A percentile compares a stretch with the other conserved stretches of the same genome.
Evolutionary conservation across 2,888 invertebrate species (phyloP).

Genomic region (Caenorhabditis afra): DNA sequence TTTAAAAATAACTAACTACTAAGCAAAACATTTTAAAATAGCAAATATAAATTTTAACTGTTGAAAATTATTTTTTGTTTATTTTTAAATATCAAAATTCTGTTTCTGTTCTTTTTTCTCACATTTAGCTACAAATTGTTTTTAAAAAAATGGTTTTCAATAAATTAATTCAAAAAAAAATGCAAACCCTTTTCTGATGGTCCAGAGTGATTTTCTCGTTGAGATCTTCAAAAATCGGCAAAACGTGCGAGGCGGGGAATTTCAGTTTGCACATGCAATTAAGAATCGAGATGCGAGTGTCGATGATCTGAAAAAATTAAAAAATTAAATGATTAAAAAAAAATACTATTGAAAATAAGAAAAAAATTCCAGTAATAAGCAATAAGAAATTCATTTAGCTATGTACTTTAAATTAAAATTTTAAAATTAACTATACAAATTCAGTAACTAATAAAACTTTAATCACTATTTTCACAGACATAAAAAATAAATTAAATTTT

Average conservation of each 20-base stretch:
- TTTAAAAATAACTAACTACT: too few relatives aligned
- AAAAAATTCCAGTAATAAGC: too few relatives aligned
- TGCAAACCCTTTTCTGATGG: conserved; percentile 8
- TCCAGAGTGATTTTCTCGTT: background rate
- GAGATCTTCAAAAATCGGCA: conserved; percentile 23
- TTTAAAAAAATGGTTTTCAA: background rate
- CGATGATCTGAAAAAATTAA: conserved; percentile 39
- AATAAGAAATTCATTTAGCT: too few relatives aligned
- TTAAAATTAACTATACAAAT: too few relatives aligned
- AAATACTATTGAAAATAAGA: too few relatives aligned
- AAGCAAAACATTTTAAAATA: background rate
- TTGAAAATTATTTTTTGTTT: too few relatives aligned
- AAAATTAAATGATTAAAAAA: background rate
- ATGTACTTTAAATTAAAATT: too few relatives aligned
- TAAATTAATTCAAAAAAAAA: background rate
- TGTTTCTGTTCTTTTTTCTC: background rate
- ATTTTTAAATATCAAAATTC: too few relatives aligned
- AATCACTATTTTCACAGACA: too few relatives aligned
- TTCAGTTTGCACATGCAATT: conserved; percentile 37
- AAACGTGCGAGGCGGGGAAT: background rate
- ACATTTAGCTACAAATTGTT: background rate
- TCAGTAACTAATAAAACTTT: too few relatives aligned
- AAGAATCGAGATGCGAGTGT: conserved; percentile 40
- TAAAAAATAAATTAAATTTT: too few relatives aligned
- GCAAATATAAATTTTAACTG: background rate